A percentile compares a stretch with the other conserved stretches of the same genome.
phyloP scores from a whole-genome alignment of 2,113 vertebrate genomes.

The Lagopus leucura region DNA sequence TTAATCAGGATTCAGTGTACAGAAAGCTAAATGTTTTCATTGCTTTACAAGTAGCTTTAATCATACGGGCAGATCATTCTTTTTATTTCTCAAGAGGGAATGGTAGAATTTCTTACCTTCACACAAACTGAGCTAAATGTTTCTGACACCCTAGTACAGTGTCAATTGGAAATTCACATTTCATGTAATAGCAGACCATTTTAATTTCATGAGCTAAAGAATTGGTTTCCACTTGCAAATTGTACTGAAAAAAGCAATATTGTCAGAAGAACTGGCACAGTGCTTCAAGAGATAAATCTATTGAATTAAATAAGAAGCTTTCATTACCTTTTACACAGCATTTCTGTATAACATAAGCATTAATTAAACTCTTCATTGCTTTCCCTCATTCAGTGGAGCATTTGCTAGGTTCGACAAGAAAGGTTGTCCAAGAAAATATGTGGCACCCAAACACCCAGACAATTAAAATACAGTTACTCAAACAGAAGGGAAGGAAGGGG shows the following conservation, averaged over 20 bases:
- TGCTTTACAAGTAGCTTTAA: constrained; percentile 51
- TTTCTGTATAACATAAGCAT: constrained; percentile 40
- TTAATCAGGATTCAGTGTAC: constrained; percentile 31
- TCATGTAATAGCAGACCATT: constrained; percentile 68
- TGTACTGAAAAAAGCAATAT: constrained; percentile 60
- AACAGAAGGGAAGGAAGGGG: neutral
- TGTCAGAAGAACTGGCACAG: constrained; percentile 49
- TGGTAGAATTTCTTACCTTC: constrained; percentile 37
- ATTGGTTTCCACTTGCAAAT: constrained; percentile 60
- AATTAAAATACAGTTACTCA: constrained; percentile 22
- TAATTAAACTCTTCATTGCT: constrained; percentile 64
- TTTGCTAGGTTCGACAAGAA: constrained; percentile 56
- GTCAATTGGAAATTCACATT: constrained; percentile 71
- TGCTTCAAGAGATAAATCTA: constrained; percentile 63
- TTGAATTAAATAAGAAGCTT: constrained; percentile 57
- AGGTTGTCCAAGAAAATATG: constrained; percentile 1
- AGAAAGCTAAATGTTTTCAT: constrained; percentile 63
- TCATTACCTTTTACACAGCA: constrained; percentile 60
- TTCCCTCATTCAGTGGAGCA: constrained; percentile 17
- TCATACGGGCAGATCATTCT: constrained; percentile 31
- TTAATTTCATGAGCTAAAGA: constrained; percentile 75
- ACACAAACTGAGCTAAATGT: constrained; percentile 53
- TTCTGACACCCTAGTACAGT: constrained; percentile 60
- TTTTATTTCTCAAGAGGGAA: constrained; percentile 56
- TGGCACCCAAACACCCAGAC: neutral